Evolutionary conservation across 2,888 invertebrate species (phyloP).

Genomic region (Diarsia dahlii): DNA sequence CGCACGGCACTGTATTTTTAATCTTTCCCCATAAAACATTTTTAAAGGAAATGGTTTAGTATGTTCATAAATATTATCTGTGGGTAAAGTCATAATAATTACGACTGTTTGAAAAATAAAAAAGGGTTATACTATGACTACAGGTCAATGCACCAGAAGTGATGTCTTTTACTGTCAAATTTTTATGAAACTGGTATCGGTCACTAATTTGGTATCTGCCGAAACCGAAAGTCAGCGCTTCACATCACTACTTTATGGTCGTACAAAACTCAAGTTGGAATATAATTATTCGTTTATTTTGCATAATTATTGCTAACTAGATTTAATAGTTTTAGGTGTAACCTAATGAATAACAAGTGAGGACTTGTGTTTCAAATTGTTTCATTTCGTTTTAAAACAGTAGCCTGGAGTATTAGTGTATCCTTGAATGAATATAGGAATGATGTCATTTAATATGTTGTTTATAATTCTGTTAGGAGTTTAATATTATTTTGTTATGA

Average conservation of each 20-base stretch:
- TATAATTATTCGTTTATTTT: conserved; percentile 57
- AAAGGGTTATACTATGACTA: conserved; percentile 6
- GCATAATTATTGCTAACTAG: conserved; percentile 62
- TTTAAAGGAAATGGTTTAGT: conserved; percentile 47
- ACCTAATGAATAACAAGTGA: conserved; percentile 60
- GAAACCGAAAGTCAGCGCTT: conserved; percentile 36
- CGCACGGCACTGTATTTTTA: conserved; percentile 33
- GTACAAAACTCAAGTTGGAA: conserved; percentile 47
- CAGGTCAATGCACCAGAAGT: conserved; percentile 16
- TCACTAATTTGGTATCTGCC: conserved; percentile 33
- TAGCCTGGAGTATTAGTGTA: conserved; percentile 1
- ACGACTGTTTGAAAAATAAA: conserved; percentile 12
- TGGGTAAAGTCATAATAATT: conserved; percentile 27
- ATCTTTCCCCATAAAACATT: conserved; percentile 40
- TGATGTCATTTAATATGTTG: not conserved
- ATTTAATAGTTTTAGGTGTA: conserved; percentile 63
- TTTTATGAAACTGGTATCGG: conserved; percentile 13
- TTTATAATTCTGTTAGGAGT: not conserved
- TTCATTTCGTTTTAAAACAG: conserved; percentile 31
- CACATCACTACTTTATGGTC: conserved; percentile 40
- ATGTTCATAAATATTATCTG: conserved; percentile 40
- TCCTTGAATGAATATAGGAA: not conserved
- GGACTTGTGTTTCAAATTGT: conserved; percentile 46
- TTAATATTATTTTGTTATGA: not conserved
- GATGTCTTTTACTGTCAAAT: not conserved